Evolutionary conservation across 2,888 invertebrate species (phyloP).

Genomic region (Epinotia demarniana): DNA sequence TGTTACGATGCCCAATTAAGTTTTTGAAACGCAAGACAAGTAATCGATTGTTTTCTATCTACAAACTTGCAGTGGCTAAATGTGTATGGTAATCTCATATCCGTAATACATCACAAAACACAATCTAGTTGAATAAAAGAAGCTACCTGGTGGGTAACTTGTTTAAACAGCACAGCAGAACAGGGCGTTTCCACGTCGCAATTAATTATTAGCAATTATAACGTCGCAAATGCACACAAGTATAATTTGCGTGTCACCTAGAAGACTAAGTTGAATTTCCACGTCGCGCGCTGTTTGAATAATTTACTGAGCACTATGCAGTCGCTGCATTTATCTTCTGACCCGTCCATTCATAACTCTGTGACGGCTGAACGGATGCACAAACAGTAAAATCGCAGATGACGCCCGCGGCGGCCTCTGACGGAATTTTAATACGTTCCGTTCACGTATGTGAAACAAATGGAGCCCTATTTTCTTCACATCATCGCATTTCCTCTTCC

Average conservation of each 20-base stretch:
- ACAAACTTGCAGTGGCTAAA: no score
- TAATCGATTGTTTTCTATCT: no score
- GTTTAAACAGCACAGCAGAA: not conserved
- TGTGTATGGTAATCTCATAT: no score
- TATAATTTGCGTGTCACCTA: constrained; percentile 1
- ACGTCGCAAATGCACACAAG: not conserved
- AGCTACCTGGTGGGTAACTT: not conserved
- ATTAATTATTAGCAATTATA: not conserved
- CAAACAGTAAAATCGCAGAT: constrained; percentile 37
- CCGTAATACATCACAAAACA: no score
- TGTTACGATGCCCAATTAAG: no score
- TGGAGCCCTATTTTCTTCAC: constrained; percentile 25
- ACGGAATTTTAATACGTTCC: constrained; percentile 44
- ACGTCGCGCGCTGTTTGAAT: not conserved
- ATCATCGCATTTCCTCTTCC: constrained; percentile 34
- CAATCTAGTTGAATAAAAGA: no score
- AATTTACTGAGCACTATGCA: not conserved
- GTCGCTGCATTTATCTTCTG: constrained; percentile 21
- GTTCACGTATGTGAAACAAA: constrained; percentile 40
- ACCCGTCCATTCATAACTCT: constrained; percentile 15
- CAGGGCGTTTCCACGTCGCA: not conserved
- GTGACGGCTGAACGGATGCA: constrained; percentile 35
- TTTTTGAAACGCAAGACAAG: no score
- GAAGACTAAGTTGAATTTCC: not conserved
- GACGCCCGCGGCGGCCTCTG: constrained; percentile 34